Percentiles rank a stretch among this genome's conserved stretches.
Conservation (phyloP, 2,113 vertebrate genomes). For the Clarias gariepinus region DNA sequence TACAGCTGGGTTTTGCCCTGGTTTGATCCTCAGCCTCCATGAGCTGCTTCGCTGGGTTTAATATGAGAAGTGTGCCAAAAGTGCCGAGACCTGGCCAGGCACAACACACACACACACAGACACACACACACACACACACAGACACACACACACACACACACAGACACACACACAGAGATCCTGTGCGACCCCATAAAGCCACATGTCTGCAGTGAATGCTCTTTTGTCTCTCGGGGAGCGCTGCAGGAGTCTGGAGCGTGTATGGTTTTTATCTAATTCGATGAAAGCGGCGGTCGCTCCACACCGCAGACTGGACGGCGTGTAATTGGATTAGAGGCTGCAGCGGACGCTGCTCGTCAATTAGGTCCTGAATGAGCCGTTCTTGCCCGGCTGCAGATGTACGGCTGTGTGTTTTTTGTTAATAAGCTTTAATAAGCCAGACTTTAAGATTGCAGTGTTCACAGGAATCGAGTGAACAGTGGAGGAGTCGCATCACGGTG, state of each 20-base stretch:
- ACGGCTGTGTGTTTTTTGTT: not conserved
- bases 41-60: slow-evolving; percentile 74
- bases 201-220: slow-evolving; percentile 45
- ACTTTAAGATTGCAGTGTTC: not conserved
- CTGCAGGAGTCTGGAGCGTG: slow-evolving; percentile 39
- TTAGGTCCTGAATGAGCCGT: slow-evolving; percentile 60
- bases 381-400: not conserved
- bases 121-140: slow-evolving; percentile 29
- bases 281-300: slow-evolving; percentile 48
- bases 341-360: slow-evolving; percentile 56
- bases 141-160: slow-evolving; percentile 3
- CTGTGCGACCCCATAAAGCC: not conserved
- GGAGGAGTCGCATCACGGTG: too few species aligned
- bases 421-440: not conserved
- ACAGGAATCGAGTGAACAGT: not conserved
- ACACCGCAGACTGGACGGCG: slow-evolving; percentile 17
- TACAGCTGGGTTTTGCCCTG: slow-evolving; percentile 50
- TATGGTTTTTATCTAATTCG: slow-evolving; percentile 47
- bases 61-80: slow-evolving; percentile 71
- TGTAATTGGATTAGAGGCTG: slow-evolving; percentile 69
- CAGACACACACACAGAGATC: slow-evolving; percentile 20
- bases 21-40: slow-evolving; percentile 69
- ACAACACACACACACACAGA: slow-evolving; percentile 27
- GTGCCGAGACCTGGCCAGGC: slow-evolving; percentile 61
- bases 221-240: slow-evolving; percentile 49